Evolutionary conservation across 2,113 vertebrate genomes (phyloP), one percentile per base, ranked within the genome.

Genomic region (Sylvietta virens): DNA sequence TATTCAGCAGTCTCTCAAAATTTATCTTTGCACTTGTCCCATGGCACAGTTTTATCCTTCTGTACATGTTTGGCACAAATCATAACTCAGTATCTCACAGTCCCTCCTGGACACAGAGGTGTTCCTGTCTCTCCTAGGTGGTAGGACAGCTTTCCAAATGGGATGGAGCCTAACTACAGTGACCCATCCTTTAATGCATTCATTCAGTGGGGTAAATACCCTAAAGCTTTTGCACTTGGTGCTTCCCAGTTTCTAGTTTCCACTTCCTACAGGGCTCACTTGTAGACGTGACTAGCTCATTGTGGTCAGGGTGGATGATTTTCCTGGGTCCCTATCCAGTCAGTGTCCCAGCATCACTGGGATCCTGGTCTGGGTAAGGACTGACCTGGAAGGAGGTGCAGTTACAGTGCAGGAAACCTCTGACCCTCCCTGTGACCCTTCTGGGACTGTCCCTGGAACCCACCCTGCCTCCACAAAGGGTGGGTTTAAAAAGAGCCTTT

Each of bases 121-220:
- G 42, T 21, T 88, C 42, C 45, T 37, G 31, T 81, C 35, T 51
- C 71, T 90, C 58, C 84, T 1, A 9, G 19, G n/a, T 21, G 5
- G 1, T 4, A 50, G 62, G 33, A 40, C 23, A 77, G 53, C 22
- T 9, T 53, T 47, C 20, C 40, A 8, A 17, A 7, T 51, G 27
- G 42, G 50, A 9, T 28, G 54, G 40, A 72, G 21, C 40, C 57
- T 48, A 28, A 53, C 19, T 33, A 4, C 18, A 60, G 66, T 31
- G 54, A 28, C 13, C 0, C 0, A 26, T 50, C 27, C 33, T 54
- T 64, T 51, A 35, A n/a, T 24, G 0, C 73, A 19, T 35, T 57
- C 73, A 19, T 35, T 57, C 51, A 37, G 7, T 28, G 42, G 27
- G 15, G 20, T 85, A 45, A 79, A 76, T 33, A 35, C 17, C 27